Conservation (phyloP, 2,888 invertebrate species). For the Eulithis prunata region DNA sequence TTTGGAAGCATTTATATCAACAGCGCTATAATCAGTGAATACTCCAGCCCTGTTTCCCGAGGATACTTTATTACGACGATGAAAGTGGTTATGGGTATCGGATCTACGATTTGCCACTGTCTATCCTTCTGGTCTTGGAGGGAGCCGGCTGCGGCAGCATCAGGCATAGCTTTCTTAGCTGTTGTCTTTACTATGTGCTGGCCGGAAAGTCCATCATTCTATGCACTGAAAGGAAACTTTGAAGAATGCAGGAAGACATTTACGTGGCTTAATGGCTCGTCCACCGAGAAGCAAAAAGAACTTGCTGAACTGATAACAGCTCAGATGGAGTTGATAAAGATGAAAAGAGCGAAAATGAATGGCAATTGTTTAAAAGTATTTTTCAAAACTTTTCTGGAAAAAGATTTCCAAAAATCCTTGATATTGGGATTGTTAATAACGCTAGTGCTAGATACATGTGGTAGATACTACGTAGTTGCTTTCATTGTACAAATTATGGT, state of each 20-base stretch:
- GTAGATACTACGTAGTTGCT: constrained; percentile 20
- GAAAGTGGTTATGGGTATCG: not conserved
- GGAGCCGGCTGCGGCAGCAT: not conserved
- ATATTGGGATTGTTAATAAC: constrained; percentile 13
- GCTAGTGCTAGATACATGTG: constrained; percentile 14
- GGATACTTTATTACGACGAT: not conserved
- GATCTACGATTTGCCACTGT: constrained; percentile 1
- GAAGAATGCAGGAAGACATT: not conserved
- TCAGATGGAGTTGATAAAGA: constrained; percentile 1
- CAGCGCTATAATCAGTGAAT: not conserved
- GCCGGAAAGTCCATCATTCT: not conserved
- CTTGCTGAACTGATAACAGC: constrained; percentile 1
- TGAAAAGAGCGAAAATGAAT: not conserved
- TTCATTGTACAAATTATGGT: constrained; percentile 19
- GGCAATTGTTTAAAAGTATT: not conserved
- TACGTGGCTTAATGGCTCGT: constrained; percentile 1
- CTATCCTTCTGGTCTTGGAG: constrained; percentile 1
- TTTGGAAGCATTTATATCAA: constrained; percentile 1
- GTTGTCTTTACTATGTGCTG: not conserved
- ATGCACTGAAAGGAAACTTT: not conserved
- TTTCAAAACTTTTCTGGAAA: constrained; percentile 1
- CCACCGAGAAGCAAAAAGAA: not conserved
- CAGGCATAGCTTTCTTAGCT: not conserved
- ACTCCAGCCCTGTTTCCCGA: not conserved
- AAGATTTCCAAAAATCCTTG: not conserved